These are phyloP conservation scores for Clunio marinus DNA, from an alignment of 2,888 invertebrate species.

Conservation along the genomic window DNA sequence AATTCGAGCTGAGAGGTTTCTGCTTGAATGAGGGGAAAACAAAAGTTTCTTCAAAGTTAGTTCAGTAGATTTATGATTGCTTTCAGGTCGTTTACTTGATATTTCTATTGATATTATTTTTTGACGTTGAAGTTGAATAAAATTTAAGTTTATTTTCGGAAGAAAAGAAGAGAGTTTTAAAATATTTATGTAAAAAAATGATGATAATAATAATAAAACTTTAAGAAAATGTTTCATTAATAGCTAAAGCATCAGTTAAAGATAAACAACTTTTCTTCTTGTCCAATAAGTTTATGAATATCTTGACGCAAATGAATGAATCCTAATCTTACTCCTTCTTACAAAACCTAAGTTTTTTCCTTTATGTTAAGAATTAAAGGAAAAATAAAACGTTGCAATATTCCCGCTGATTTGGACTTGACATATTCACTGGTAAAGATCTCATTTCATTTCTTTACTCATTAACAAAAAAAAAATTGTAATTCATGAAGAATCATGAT, in stretches of 20 bases:
- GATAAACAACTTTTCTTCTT: neutral
- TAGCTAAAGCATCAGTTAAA: neutral
- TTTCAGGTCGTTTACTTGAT: no score
- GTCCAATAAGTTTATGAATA: neutral
- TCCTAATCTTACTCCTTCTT: neutral
- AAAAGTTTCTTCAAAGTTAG: neutral
- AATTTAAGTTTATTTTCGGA: neutral
- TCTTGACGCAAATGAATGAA: neutral
- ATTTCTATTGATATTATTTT: neutral
- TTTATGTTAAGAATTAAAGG: neutral
- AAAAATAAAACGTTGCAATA: neutral
- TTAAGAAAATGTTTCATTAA: neutral
- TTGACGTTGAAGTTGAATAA: neutral
- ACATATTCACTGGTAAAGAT: conserved; percentile 28
- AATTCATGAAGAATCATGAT: no score
- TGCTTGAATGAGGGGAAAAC: conserved; percentile 3
- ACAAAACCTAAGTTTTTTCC: neutral
- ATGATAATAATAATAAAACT: no score
- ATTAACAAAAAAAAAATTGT: neutral
- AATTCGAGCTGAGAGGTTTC: conserved; percentile 36
- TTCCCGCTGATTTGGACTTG: conserved; percentile 24
- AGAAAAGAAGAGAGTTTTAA: neutral
- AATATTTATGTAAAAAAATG: no score
- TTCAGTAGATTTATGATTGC: neutral
- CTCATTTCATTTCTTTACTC: conserved; percentile 33